These are phyloP conservation scores for Ceratothoa steindachneri DNA, from an alignment of 2,888 invertebrate genomes.

Conservation along the genomic window DNA sequence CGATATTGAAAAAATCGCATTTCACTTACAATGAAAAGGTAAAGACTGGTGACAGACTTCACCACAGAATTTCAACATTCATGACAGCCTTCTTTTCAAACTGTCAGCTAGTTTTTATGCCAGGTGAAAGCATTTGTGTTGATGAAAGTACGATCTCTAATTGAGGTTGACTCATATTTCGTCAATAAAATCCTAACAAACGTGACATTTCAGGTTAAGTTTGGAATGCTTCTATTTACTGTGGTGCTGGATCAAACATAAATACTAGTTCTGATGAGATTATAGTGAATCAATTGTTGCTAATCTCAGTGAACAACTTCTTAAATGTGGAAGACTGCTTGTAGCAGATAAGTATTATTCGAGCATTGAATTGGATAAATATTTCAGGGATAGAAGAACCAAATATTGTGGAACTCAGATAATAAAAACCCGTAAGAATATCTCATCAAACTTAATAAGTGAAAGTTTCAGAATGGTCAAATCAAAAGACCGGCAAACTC, in stretches of 20 bases:
- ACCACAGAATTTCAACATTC: no score
- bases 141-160: no score
- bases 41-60: no score
- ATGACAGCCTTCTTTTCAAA: no score
- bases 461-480: background rate
- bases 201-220: background rate
- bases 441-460: background rate
- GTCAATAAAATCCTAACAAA: no score
- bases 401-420: background rate
- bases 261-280: background rate
- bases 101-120: no score
- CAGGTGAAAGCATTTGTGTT: no score
- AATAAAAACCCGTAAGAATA: background rate
- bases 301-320: background rate
- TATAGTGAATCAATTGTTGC: background rate
- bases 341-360: background rate
- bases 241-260: background rate
- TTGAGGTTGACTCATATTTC: no score
- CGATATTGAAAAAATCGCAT: no score
- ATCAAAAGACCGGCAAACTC: background rate
- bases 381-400: background rate
- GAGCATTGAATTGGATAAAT: background rate
- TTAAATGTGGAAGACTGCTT: background rate
- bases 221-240: background rate
- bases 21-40: no score